A percentile compares a stretch with the other conserved stretches of the same genome.
These are phyloP conservation scores for Papilio protenor DNA, from an alignment of 2,888 invertebrate species.

Conservation along the genomic window DNA sequence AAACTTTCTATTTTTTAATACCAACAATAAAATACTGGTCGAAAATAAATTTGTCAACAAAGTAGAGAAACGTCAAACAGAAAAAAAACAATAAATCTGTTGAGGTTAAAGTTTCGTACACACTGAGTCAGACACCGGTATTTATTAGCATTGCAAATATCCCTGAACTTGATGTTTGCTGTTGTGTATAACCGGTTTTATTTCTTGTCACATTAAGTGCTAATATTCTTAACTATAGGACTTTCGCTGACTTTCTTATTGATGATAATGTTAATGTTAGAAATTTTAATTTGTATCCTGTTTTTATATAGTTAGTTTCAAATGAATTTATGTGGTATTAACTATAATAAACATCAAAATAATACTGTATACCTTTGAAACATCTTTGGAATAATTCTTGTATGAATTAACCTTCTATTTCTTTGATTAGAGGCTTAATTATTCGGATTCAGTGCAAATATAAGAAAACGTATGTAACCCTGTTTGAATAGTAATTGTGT, in stretches of 20 bases:
- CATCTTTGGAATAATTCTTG: not conserved
- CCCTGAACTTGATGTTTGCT: constrained; percentile 50
- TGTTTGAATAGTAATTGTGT: constrained; percentile 28
- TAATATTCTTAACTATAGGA: constrained; percentile 11
- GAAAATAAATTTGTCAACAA: not conserved
- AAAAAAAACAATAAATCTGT: constrained; percentile 12
- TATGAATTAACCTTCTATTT: not conserved
- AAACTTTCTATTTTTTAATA: not conserved
- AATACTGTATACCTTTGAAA: not conserved
- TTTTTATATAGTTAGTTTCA: not conserved
- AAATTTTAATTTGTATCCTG: not conserved
- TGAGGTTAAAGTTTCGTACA: constrained; percentile 33
- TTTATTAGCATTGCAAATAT: constrained; percentile 66
- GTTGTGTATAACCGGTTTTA: constrained; percentile 57
- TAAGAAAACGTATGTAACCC: constrained; percentile 10
- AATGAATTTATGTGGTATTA: no score
- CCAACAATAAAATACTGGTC: not conserved
- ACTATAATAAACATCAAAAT: no score
- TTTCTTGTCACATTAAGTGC: constrained; percentile 43
- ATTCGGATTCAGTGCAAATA: not conserved
- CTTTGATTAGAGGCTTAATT: constrained; percentile 7
- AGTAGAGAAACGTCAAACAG: not conserved
- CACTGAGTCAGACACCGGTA: constrained; percentile 54
- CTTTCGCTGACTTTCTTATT: constrained; percentile 20
- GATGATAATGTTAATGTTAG: not conserved